Conservation (phyloP, 2,888 invertebrate genomes). For the Heliconius hortense region DNA sequence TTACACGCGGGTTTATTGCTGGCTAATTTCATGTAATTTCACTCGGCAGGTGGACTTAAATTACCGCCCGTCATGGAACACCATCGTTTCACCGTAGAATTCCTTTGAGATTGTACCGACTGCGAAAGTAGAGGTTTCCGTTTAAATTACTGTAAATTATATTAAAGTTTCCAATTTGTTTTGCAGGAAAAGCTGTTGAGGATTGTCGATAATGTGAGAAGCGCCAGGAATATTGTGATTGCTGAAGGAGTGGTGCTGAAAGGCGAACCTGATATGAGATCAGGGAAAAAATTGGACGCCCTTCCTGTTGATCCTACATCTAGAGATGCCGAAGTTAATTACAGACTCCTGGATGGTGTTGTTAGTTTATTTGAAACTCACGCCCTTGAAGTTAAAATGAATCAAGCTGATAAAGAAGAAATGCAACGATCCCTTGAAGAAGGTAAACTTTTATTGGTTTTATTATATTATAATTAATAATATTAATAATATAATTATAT, state of each 20-base stretch:
- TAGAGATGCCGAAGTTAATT: slow-evolving; percentile 87
- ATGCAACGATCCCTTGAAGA: slow-evolving; percentile 91
- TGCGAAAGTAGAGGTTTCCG: slow-evolving; percentile 10
- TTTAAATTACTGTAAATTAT: slow-evolving; percentile 14
- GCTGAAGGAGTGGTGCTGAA: slow-evolving; percentile 84
- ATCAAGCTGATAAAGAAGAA: slow-evolving; percentile 86
- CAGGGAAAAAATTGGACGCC: slow-evolving; percentile 83
- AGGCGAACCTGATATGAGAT: slow-evolving; percentile 74
- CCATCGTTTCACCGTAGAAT: slow-evolving; percentile 12
- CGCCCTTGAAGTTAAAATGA: slow-evolving; percentile 90
- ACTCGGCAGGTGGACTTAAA: slow-evolving; percentile 42
- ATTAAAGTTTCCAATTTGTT: slow-evolving; percentile 41
- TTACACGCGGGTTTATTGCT: slow-evolving; percentile 44
- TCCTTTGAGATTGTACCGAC: slow-evolving; percentile 25
- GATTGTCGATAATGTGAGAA: slow-evolving; percentile 83
- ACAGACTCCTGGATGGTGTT: slow-evolving; percentile 87
- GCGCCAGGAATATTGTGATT: slow-evolving; percentile 77
- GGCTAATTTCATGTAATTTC: slow-evolving; percentile 49
- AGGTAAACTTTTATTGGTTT: slow-evolving; percentile 79
- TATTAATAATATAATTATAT: too few species aligned
- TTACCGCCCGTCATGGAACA: slow-evolving; percentile 27
- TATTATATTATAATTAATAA: too few species aligned
- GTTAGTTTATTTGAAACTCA: slow-evolving; percentile 89
- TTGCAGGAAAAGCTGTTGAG: slow-evolving; percentile 86
- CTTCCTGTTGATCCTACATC: slow-evolving; percentile 88